Conservation (phyloP, 2,888 invertebrate species). For the Dryocosmus kuriphilus region DNA sequence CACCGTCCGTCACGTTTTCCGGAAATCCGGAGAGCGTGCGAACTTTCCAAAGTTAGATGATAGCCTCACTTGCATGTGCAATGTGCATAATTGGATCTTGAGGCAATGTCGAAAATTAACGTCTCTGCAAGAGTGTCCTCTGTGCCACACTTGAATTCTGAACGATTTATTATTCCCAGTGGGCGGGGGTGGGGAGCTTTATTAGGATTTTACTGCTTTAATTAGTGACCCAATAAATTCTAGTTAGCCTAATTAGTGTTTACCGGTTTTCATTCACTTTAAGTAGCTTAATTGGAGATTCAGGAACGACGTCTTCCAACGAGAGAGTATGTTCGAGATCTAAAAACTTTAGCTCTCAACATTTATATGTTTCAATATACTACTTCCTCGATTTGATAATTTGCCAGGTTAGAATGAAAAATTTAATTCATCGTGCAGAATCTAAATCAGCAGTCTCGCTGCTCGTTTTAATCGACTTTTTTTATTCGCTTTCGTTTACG, state of each 20-base stretch:
- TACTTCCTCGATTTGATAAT: neutral
- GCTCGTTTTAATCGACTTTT: slow-evolving; percentile 6
- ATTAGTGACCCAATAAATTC: slow-evolving; percentile 26
- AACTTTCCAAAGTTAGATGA: slow-evolving; percentile 39
- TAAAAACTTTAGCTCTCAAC: too few relatives aligned
- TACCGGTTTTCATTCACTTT: slow-evolving; percentile 10
- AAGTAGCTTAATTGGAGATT: neutral
- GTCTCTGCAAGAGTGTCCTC: slow-evolving; percentile 15
- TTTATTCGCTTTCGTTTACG: slow-evolving; percentile 2
- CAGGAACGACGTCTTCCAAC: neutral
- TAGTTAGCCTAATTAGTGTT: slow-evolving; percentile 14
- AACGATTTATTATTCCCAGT: slow-evolving; percentile 24
- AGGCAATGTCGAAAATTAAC: slow-evolving; percentile 36
- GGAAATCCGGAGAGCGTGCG: slow-evolving; percentile 29
- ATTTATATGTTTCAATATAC: too few relatives aligned
- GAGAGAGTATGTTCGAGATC: neutral
- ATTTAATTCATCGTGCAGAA: neutral
- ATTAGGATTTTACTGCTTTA: slow-evolving; percentile 34
- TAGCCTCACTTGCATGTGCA: neutral
- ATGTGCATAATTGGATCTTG: slow-evolving; percentile 37
- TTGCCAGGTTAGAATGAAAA: neutral
- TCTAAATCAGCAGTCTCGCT: neutral
- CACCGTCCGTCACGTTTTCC: slow-evolving; percentile 28
- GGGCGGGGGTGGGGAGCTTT: slow-evolving; percentile 11
- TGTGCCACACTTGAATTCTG: slow-evolving; percentile 17